Evolutionary conservation across 1,140 invertebrate species (phyloP).

Genomic region (Trichonephila clavata): DNA sequence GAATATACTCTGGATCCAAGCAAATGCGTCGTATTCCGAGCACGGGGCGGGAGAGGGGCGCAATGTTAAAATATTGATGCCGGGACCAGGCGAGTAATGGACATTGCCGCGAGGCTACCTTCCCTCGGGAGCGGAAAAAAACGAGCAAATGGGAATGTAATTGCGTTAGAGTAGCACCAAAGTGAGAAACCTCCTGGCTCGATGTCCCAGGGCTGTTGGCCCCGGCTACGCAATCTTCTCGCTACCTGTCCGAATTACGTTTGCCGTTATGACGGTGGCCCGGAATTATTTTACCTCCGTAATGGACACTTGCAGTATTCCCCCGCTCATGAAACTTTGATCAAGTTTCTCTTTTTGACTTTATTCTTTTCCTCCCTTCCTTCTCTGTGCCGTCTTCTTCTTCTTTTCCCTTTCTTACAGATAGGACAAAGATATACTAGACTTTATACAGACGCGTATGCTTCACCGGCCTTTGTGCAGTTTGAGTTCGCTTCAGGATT

Average conservation of each 20-base stretch:
- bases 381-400: neutral
- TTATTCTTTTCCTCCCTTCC: neutral
- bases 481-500: neutral
- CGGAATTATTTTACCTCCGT: constrained; percentile 76
- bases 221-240: constrained; percentile 61
- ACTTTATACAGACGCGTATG: constrained; percentile 12
- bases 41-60: constrained; percentile 45
- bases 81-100: constrained; percentile 74
- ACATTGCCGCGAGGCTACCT: constrained; percentile 48
- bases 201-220: constrained; percentile 68
- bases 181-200: constrained; percentile 65
- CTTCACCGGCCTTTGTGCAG: neutral
- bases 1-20: constrained; percentile 30
- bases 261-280: constrained; percentile 75
- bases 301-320: constrained; percentile 71
- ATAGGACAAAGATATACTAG: constrained; percentile 25
- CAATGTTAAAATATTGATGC: constrained; percentile 73
- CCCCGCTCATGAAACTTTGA: constrained; percentile 74
- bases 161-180: constrained; percentile 74
- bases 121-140: constrained; percentile 70
- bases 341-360: constrained; percentile 65
- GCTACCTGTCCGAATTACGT: constrained; percentile 76
- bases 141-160: constrained; percentile 74
- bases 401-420: neutral
- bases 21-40: constrained; percentile 66